Evolutionary conservation across 1,140 invertebrate genomes (phyloP), one percentile per base, ranked within the genome.

Genomic region (Bombus terrestris): DNA sequence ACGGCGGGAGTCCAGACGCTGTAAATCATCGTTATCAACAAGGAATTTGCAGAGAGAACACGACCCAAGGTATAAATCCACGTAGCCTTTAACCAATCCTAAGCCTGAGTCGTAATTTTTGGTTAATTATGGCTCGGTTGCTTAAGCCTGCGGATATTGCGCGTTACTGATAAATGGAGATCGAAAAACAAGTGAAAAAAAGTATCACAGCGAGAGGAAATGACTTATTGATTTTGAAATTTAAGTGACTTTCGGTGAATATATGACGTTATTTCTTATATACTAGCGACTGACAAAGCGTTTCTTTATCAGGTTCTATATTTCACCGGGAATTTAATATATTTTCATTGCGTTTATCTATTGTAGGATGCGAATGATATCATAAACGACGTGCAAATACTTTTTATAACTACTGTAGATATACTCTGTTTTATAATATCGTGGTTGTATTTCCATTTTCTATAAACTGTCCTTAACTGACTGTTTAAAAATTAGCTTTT

Each of bases 11-110:
- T 69, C 6, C 53, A 62, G 18, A 64, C 35, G 2, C n/a, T 5
- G 18, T 66, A 80, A 82, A 82, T 82, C 71, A 73, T 82, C 37
- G 71, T 82, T 82, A 82, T 82, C 80, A 62, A 22, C 32, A 35
- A 82, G 47, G 72, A 64, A 74, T 57, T 68, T 68, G n/a, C 37
- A 18, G 28, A 64, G 37, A 25, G 57, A 47, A 74, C 47, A 64
- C 57, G 28, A 32, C 18, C n/a, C 39, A 72, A n/a, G 69, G 78
- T 87, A 78, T 77, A 77, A 74, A 88, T 80, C 15, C 43, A 13
- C 2, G 15, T 41, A 41, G 37, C 66, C 22, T 71, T 79, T 86
- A 25, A 68, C 74, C 62, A 74, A 71, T 35, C 25, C 75, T 73
- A 81, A 88, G 77, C 72, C 72, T 37, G n/a, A 18, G 37, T 32